phyloP scores from a whole-genome alignment of 2,113 vertebrate species.

The Anhinga anhinga region DNA sequence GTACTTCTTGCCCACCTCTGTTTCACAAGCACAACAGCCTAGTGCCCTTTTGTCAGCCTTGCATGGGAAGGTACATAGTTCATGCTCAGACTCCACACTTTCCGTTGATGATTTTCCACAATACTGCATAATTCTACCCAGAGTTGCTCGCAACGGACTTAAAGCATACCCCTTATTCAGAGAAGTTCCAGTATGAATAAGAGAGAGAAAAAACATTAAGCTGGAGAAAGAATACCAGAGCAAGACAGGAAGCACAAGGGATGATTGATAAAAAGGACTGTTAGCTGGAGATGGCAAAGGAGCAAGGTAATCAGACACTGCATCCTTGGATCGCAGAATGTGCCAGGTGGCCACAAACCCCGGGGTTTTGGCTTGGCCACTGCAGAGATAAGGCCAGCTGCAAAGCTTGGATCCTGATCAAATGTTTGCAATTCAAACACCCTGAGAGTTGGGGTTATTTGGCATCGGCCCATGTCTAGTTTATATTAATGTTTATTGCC shows the following conservation, averaged over 20 bases:
- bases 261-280: background rate
- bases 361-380: conserved; percentile 24
- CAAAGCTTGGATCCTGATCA: conserved; percentile 40
- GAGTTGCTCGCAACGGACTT: background rate
- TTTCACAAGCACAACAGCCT: background rate
- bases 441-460: background rate
- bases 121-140: background rate
- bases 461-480: background rate
- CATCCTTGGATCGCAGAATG: background rate
- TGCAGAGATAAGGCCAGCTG: conserved; percentile 57
- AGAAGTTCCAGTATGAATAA: background rate
- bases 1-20: background rate
- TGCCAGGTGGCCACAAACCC: conserved; percentile 50
- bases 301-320: background rate
- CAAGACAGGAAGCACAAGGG: background rate
- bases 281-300: background rate
- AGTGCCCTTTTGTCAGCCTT: background rate
- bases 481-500: conserved; percentile 36
- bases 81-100: background rate
- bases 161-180: background rate
- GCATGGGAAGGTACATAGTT: background rate
- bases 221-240: background rate
- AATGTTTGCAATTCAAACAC: conserved; percentile 29
- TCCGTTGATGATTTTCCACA: background rate
- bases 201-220: background rate